Base-by-base conservation (phyloP, 1,140 invertebrate species). In the Himalopsyche phryganea region DNA sequence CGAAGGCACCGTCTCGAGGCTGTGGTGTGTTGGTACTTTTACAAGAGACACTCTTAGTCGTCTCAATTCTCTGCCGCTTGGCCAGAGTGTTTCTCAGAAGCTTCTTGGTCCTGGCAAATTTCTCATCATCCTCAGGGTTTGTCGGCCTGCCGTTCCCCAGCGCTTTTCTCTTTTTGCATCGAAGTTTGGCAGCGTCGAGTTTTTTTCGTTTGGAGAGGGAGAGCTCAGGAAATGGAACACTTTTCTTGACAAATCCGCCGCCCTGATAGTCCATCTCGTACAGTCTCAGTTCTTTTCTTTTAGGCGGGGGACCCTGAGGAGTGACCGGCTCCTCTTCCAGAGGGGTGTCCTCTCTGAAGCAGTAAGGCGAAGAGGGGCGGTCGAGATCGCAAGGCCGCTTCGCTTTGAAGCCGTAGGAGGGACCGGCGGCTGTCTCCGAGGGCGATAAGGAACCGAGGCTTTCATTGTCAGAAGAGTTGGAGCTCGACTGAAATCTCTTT, bases 211-310 rank as follows among this genome's bases (percentile, higher is more conserved):
- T 76, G 71, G 68, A 75, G 71, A 63, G 79, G 75, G 50, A 78
- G 66, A 61, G 75, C 78, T 82, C 80, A 10, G 81, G 79, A 63
- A 82, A 83, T 38, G 81, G 81, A 46, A 81, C 77, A 58, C 79
- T 80, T 69, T 83, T 83, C 65, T 83, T 84, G 5, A 81, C 81
- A 67, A 80, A 82, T 50, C 81, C 82, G 60, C 78, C 77, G 40
- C 78, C 80, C 28, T 73, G 75, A 56, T 80, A 82, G 28, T 72
- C 62, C 44, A 65, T 65, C 52, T 66, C 65, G 42, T 66, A 63
- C 20, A 67, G 56, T 46, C 58, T 54, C 9, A 58, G 40, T 28
- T 60, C 48, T 45, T 65, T 60, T 50, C 48, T 58, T 49, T 63
- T 65, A 23, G 33, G 33, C 1, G 41, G 55, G 17, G 56, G 46